Base-by-base conservation (phyloP, 2,888 invertebrate species). In the Macrophya annulata region DNA sequence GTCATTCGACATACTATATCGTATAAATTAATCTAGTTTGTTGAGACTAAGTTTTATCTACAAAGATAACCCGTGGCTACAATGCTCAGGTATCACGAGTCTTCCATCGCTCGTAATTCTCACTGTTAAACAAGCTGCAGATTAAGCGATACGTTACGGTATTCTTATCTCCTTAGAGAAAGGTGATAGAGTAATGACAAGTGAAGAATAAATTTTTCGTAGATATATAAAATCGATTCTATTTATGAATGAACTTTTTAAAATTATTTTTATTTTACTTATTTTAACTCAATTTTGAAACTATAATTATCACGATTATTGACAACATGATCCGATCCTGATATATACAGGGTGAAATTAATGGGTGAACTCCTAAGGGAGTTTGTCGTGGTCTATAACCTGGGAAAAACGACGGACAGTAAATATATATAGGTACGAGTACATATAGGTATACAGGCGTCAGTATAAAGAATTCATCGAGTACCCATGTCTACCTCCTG, bases 391-490 rank as follows among this genome's bases (percentile, higher is more conserved):
- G 51, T 12, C 48, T 48, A 37, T n/a, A n/a, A n/a, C 51, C 51
- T 48, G n/a, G 77, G 37, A 55, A 21, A 21, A 51, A 17, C 17
- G 55, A 17, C 25, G 74, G 21, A 15, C 77, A 37, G 43, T 25
- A 45, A 55, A 25, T n/a, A 37, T 21, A n/a, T n/a, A 17, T 55
- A n/a, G 21, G 48, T 12, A 76, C 40, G 40, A 3, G n/a, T 55
- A 55, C 51, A 79, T 40, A 21, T 37, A n/a, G 12, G 21, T 12
- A 79, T 59, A n/a, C n/a, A 10, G 59, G 79, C 12, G 43, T 62
- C 59, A 1, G 82, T 17, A 83, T 83, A 68, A 83, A 83, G 68
- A 83, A 83, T 83, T 83, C 82, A 83, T 68, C 79, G 79, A 40
- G 43, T 17, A 37, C 31, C 65, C 65, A 17, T 15, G 55, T 55